A percentile compares a stretch with the other conserved stretches of the same genome.
Evolutionary conservation across 1,140 invertebrate genomes (phyloP).

Genomic region (Anastatus disparis): DNA sequence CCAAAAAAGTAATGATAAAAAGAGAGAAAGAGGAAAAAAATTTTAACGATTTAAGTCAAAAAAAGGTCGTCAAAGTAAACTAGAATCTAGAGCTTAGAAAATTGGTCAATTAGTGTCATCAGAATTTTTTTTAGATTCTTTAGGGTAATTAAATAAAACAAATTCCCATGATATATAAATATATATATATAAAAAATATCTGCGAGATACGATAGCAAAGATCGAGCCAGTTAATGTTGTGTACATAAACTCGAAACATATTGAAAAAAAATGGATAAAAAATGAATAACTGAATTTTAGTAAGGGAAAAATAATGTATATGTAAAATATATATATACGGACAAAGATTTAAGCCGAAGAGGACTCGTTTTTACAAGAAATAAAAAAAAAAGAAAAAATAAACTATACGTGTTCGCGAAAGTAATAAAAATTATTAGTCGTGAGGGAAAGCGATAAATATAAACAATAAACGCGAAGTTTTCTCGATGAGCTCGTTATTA

Average conservation of each 20-base stretch:
- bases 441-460: slow-evolving; percentile 8
- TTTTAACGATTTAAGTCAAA: slow-evolving; percentile 14
- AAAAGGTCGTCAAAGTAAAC: slow-evolving; percentile 15
- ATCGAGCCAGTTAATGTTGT: slow-evolving; percentile 33
- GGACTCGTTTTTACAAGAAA: slow-evolving; percentile 32
- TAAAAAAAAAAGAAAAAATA: neutral
- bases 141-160: slow-evolving; percentile 13
- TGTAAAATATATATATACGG: slow-evolving; percentile 19
- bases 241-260: slow-evolving; percentile 32
- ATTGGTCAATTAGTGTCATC: slow-evolving; percentile 38
- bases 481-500: slow-evolving; percentile 29
- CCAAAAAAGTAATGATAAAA: slow-evolving; percentile 18
- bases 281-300: too few species aligned
- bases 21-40: too few species aligned
- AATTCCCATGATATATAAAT: slow-evolving; percentile 16
- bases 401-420: slow-evolving; percentile 7
- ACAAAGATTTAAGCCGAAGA: slow-evolving; percentile 13
- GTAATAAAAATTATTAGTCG: slow-evolving; percentile 14
- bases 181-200: neutral
- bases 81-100: slow-evolving; percentile 36
- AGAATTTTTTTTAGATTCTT: slow-evolving; percentile 33
- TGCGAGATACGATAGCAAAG: slow-evolving; percentile 8
- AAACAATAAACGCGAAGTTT: slow-evolving; percentile 15
- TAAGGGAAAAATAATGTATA: too few species aligned
- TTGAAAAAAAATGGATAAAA: slow-evolving; percentile 1